phyloP scores from a whole-genome alignment of 2,113 vertebrate genomes.

The Addax nasomaculatus region DNA sequence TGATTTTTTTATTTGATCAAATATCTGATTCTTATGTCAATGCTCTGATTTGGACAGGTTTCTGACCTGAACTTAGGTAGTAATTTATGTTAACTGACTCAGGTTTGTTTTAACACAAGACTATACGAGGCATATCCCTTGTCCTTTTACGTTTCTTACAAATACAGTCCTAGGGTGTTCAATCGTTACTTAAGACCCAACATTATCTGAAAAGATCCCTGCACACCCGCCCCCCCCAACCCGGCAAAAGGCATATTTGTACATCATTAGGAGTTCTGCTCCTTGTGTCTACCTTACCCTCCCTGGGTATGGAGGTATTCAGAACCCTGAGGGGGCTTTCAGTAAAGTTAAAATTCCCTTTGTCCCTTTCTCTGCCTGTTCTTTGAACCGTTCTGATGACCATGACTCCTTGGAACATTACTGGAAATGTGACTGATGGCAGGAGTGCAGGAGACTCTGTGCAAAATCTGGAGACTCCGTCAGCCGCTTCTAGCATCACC shows the following conservation, averaged over 20 bases:
- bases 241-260: background rate
- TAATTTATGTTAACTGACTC: background rate
- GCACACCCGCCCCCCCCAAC: rapidly evolving
- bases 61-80: background rate
- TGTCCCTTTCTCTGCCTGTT: background rate
- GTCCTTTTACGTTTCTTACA: background rate
- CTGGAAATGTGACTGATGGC: background rate
- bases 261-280: background rate
- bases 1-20: background rate
- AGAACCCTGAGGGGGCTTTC: background rate
- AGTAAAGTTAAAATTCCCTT: background rate
- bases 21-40: background rate
- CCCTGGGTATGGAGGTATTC: background rate
- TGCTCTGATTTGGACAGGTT: background rate
- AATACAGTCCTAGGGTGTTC: background rate
- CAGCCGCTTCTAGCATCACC: background rate
- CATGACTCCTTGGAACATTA: background rate
- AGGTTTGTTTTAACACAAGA: background rate
- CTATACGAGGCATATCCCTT: background rate
- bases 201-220: background rate
- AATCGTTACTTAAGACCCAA: background rate
- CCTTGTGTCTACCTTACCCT: background rate
- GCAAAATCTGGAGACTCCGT: background rate
- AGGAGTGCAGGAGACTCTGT: background rate
- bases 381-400: background rate